These are phyloP conservation scores for Ceramica pisi DNA, from an alignment of 2,888 invertebrate species.

Conservation along the genomic window DNA sequence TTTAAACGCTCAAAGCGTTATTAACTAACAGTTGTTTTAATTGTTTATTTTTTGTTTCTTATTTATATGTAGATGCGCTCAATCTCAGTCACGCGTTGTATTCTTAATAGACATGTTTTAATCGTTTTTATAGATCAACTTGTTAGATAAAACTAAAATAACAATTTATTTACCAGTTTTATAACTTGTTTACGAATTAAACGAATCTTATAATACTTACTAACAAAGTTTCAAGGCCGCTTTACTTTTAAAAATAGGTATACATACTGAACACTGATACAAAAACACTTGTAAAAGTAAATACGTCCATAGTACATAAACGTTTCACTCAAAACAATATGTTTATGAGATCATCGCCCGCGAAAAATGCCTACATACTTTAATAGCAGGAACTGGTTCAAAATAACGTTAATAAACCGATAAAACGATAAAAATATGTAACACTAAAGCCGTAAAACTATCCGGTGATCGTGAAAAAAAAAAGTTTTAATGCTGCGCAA, in stretches of 20 bases:
- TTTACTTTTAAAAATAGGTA: slow-evolving; percentile 14
- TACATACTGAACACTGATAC: slow-evolving; percentile 9
- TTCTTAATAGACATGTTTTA: slow-evolving; percentile 29
- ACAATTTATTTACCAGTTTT: slow-evolving; percentile 18
- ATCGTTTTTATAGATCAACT: slow-evolving; percentile 26
- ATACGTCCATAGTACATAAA: slow-evolving; percentile 39
- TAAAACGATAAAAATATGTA: neutral
- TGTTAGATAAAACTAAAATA: slow-evolving; percentile 21
- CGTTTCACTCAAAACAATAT: slow-evolving; percentile 20
- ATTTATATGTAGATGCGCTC: slow-evolving; percentile 26
- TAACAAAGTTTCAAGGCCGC: slow-evolving; percentile 16
- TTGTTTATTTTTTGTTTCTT: slow-evolving; percentile 3
- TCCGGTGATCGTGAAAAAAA: slow-evolving; percentile 3
- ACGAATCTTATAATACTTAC: slow-evolving; percentile 7
- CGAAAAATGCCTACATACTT: slow-evolving; percentile 17
- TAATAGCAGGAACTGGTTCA: slow-evolving; percentile 1
- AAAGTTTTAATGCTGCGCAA: slow-evolving; percentile 7
- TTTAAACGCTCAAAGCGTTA: slow-evolving; percentile 7
- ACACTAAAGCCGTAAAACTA: slow-evolving; percentile 3
- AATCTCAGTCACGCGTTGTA: slow-evolving; percentile 24
- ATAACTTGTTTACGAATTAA: slow-evolving; percentile 19
- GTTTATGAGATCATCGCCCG: slow-evolving; percentile 33
- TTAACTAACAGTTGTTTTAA: neutral
- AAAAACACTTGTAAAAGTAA: slow-evolving; percentile 33
- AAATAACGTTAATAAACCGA: slow-evolving; percentile 11